Conservation (phyloP, 1,140 invertebrate species). For the Choristoneura fumiferana region DNA sequence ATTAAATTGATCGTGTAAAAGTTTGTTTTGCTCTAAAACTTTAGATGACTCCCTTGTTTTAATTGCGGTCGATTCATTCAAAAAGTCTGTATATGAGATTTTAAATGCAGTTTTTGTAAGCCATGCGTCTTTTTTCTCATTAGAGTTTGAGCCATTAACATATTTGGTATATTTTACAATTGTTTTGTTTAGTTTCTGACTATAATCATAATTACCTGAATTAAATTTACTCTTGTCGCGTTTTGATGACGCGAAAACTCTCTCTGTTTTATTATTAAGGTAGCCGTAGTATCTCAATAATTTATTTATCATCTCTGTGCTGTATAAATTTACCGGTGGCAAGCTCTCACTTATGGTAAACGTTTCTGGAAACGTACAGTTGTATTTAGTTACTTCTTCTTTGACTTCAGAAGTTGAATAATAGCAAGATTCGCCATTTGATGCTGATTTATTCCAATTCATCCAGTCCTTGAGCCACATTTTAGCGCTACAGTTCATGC, state of each 20-base stretch:
- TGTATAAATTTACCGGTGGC: slow-evolving; percentile 70
- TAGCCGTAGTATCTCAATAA: slow-evolving; percentile 67
- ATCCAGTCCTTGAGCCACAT: slow-evolving; percentile 84
- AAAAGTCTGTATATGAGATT: slow-evolving; percentile 43
- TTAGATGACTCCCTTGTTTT: slow-evolving; percentile 47
- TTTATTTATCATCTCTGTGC: slow-evolving; percentile 74
- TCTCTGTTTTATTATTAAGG: slow-evolving; percentile 68
- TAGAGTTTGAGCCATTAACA: background rate
- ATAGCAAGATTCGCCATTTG: slow-evolving; percentile 70
- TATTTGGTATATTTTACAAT: background rate
- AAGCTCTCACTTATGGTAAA: slow-evolving; percentile 72
- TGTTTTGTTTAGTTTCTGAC: background rate
- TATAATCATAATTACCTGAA: slow-evolving; percentile 4
- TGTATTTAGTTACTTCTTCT: slow-evolving; percentile 65
- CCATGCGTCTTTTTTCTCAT: slow-evolving; percentile 20
- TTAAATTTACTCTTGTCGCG: slow-evolving; percentile 32
- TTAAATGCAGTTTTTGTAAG: slow-evolving; percentile 39
- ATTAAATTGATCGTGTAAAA: slow-evolving; percentile 50
- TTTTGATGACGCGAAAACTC: slow-evolving; percentile 29
- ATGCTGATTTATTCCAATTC: slow-evolving; percentile 75
- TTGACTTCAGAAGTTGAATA: slow-evolving; percentile 64
- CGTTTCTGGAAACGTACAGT: slow-evolving; percentile 71
- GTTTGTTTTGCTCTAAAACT: slow-evolving; percentile 52
- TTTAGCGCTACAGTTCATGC: slow-evolving; percentile 82
- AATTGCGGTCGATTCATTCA: slow-evolving; percentile 41